Percentiles rank a stretch among this genome's conserved stretches.
These are phyloP conservation scores for Aspidapion aeneum DNA, from an alignment of 2,888 invertebrate species.

Conservation along the genomic window DNA sequence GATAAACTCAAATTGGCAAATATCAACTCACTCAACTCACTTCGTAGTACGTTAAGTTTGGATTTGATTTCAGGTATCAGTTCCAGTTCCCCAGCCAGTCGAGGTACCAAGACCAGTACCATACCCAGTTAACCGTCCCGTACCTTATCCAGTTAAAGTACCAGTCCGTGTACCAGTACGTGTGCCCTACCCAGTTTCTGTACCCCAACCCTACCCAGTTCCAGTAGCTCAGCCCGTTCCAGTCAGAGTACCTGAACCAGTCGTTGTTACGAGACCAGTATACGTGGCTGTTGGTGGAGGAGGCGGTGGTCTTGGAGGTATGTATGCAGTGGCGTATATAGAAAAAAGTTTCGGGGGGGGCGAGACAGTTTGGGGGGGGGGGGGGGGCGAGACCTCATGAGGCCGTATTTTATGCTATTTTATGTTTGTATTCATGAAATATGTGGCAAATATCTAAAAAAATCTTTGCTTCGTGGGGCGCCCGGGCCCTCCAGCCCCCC, in stretches of 20 bases:
- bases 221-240: constrained; percentile 54
- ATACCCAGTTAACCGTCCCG: constrained; percentile 36
- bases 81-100: constrained; percentile 35
- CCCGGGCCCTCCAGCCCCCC: too few relatives aligned
- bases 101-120: constrained; percentile 33
- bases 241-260: constrained; percentile 39
- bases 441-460: too few relatives aligned
- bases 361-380: too few relatives aligned
- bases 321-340: too few relatives aligned
- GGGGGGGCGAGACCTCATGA: too few relatives aligned
- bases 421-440: too few relatives aligned
- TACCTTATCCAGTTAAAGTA: constrained; percentile 43
- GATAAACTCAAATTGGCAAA: too few relatives aligned
- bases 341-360: too few relatives aligned
- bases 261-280: constrained; percentile 35
- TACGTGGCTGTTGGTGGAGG: constrained; percentile 33
- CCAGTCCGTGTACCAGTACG: constrained; percentile 50
- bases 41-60: too few relatives aligned
- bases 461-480: too few relatives aligned
- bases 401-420: too few relatives aligned
- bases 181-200: constrained; percentile 47
- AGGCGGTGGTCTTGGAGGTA: constrained; percentile 22
- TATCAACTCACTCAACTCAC: too few relatives aligned
- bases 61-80: constrained; percentile 31
- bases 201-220: constrained; percentile 55